Base-by-base conservation (phyloP, 2,888 invertebrate genomes). In the Caenorhabditis auriculariae region DNA sequence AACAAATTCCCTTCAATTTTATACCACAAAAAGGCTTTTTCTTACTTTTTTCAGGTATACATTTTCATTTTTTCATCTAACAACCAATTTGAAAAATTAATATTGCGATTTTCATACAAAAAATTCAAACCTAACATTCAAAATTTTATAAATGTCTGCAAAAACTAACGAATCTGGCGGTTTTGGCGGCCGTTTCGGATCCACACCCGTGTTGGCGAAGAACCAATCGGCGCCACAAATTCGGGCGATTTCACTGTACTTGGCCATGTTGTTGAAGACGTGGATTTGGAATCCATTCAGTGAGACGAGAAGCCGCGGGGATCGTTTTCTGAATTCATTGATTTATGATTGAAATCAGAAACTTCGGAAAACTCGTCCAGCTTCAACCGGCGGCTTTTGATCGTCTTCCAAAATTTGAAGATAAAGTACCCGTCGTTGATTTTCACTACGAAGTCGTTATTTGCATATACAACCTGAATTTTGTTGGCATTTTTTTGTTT, bases 401-500 rank as follows among this genome's bases (percentile, higher is more conserved):
- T 89, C 83, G 93, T 93, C 66, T 92, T 87, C 96, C 96, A 98
- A 91, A 94, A 98, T 47, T 94, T 87, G 84, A 98, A 96, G 84
- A 95, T 92, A 66, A 94, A 86, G 87, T 93, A 94, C 2, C 95
- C 96, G 85, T 96, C 95, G 83, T 94, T 94, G 67, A 94, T 88
- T 67, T 94, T 87, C 39, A 93, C 83, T 29, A 92, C 90, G 83
- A 90, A 93, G 85, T 98, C 95, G 81, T 91, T 90, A 66, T 91
- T 93, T 60, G 93, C 90, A 81, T 91, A 93, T 52, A 91, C 89
- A 73, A 96, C 19, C 51, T 55, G 32, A 7, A 54, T 88, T 85
- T 32, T n/a, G 17, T 28, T 35, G 6, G 7, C n/a, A 29, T 37
- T 26, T 45, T 21, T 45, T 19, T 12, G n/a, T 15, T 17, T 32